Conservation (phyloP, 2,888 invertebrate genomes). For the Xanthia icteritia region DNA sequence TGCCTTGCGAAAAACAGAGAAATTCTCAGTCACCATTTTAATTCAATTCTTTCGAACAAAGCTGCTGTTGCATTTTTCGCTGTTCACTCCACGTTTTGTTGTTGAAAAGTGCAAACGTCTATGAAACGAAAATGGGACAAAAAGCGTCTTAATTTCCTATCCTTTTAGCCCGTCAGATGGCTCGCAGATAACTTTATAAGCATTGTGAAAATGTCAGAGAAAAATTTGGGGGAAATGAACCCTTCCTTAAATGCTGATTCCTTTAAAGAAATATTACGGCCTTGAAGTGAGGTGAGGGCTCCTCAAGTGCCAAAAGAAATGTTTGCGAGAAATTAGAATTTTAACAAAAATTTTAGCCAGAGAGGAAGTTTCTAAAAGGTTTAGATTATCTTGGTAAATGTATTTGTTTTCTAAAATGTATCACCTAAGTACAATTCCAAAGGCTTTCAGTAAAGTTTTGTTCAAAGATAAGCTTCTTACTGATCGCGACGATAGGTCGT, state of each 20-base stretch:
- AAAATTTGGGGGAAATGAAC: slow-evolving; percentile 64
- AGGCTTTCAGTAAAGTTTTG: slow-evolving; percentile 31
- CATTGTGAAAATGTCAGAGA: slow-evolving; percentile 58
- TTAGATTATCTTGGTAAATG: slow-evolving; percentile 57
- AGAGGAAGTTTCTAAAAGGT: slow-evolving; percentile 46
- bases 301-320: slow-evolving; percentile 54
- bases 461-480: slow-evolving; percentile 42
- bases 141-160: slow-evolving; percentile 84
- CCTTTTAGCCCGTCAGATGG: slow-evolving; percentile 74
- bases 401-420: slow-evolving; percentile 52
- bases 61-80: slow-evolving; percentile 85
- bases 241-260: slow-evolving; percentile 55
- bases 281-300: slow-evolving; percentile 54
- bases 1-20: slow-evolving; percentile 84
- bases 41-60: slow-evolving; percentile 88
- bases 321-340: slow-evolving; percentile 62
- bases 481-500: too few species aligned
- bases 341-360: slow-evolving; percentile 58
- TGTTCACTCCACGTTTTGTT: slow-evolving; percentile 77
- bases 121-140: slow-evolving; percentile 81
- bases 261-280: slow-evolving; percentile 57
- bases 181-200: slow-evolving; percentile 62
- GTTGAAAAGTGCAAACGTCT: slow-evolving; percentile 82
- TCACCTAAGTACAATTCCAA: slow-evolving; percentile 40
- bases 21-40: slow-evolving; percentile 85